Evolutionary conservation across 2,797 vertebrate species (phyloP), one percentile per base, ranked within the genome.

Genomic region (Holocentrus rufus): DNA sequence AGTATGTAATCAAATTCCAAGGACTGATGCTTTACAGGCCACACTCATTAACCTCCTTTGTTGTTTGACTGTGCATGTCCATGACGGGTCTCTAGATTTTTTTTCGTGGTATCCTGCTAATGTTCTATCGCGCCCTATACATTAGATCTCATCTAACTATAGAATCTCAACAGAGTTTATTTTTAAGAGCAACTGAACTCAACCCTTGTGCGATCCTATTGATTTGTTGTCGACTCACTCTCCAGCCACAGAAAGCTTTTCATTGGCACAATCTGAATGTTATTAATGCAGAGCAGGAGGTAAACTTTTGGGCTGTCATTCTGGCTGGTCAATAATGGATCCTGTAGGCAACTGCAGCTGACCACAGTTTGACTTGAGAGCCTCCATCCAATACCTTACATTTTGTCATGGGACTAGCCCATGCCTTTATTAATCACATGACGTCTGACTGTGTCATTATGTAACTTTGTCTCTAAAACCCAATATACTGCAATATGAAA

Each of bases 271-370:
- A 27, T 74, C 46, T 50, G 36, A 65, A 36, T 14, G 17, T 47
- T 80, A 72, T 42, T 69, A 65, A 77, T 69, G 56, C 46, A 59
- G 34, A 69, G 15, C 67, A 82, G 46, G 39, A 42, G 64, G 47
- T 47, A 44, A 23, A 55, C 25, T 4, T 17, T 55, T 44, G 36
- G 31, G 47, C 61, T 8, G 23, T 15, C 22, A 30, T 46, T 23
- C 55, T 34, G 56, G 42, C 76, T n/a, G 27, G 15, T 13, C 14
- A 57, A 13, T n/a, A 27, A 61, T 54, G 18, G 53, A 73, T 63
- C 61, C 23, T 69, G 47, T 25, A 68, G 20, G 64, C 13, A 65
- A 53, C 44, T 6, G 65, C 39, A 42, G 39, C 30, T 14, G 1
- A 52, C 47, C 47, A 6, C 46, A 20, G 6, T 17, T 42, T 52